A percentile compares a stretch with the other conserved stretches of the same genome.
phyloP scores from a whole-genome alignment of 2,888 invertebrate species.

The Dynastes maya region DNA sequence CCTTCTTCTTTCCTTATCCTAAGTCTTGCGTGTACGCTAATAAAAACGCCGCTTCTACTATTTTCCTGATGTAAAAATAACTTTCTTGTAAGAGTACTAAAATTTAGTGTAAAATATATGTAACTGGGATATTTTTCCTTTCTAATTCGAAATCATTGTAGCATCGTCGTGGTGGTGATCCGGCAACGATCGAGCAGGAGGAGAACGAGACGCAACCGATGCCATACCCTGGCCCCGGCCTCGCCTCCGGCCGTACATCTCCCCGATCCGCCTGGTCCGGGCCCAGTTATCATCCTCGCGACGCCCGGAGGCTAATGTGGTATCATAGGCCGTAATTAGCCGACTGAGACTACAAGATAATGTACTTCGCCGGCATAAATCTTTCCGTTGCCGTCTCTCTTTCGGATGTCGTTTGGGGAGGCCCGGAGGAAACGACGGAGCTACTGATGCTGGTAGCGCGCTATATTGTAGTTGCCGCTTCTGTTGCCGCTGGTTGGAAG shows the following conservation, averaged over 20 bases:
- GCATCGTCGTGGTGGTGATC: neutral
- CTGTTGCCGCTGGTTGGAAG: constrained; percentile 1
- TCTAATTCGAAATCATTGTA: neutral
- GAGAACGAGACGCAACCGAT: constrained; percentile 17
- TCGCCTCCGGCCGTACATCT: constrained; percentile 67
- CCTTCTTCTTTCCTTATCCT: too few species aligned
- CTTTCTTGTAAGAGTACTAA: too few species aligned
- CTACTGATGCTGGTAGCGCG: constrained; percentile 31
- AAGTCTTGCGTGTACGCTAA: too few species aligned
- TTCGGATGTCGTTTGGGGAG: constrained; percentile 58
- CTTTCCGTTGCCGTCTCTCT: constrained; percentile 67
- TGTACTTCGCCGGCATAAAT: constrained; percentile 73
- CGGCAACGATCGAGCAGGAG: neutral
- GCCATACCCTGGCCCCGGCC: constrained; percentile 59
- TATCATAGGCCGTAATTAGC: constrained; percentile 74
- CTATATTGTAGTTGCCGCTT: neutral
- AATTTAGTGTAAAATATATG: too few species aligned
- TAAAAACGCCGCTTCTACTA: too few species aligned
- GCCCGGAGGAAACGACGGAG: constrained; percentile 45
- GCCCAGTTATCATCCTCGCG: constrained; percentile 66
- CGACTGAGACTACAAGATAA: constrained; percentile 74
- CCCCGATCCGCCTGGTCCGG: constrained; percentile 59
- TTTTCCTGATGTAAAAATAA: too few species aligned
- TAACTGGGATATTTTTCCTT: neutral
- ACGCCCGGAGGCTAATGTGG: constrained; percentile 72